Percentiles rank a stretch among this genome's conserved stretches.
phyloP scores from a whole-genome alignment of 2,113 vertebrate genomes.

The Condylura cristata region DNA sequence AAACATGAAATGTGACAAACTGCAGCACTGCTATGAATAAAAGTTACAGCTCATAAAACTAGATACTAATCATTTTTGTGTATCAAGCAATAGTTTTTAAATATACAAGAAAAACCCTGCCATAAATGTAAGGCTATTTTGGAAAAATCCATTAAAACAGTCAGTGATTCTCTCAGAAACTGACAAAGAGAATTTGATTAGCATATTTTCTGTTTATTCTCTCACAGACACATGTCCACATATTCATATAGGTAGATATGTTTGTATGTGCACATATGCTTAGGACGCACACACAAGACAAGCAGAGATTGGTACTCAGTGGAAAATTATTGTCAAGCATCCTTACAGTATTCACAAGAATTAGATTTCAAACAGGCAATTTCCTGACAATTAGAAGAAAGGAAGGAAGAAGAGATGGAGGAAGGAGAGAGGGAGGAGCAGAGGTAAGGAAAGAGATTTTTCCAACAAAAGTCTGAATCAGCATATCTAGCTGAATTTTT shows the following conservation, averaged over 20 bases:
- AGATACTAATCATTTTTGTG: neutral
- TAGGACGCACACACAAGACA: neutral
- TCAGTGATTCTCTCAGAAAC: neutral
- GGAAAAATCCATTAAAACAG: neutral
- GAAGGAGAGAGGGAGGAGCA: neutral
- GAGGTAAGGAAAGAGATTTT: neutral
- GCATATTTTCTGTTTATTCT: neutral
- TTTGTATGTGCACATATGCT: neutral
- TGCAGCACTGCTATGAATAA: neutral
- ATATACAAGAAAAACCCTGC: neutral
- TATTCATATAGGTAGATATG: neutral
- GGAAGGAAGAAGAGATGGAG: neutral
- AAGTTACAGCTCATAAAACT: neutral
- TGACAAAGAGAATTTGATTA: neutral
- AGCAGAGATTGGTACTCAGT: neutral
- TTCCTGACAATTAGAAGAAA: neutral
- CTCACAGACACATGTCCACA: neutral
- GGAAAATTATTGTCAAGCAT: conserved; percentile 24
- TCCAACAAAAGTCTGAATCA: neutral
- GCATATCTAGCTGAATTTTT: neutral
- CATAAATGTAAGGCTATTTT: neutral
- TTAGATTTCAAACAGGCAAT: neutral
- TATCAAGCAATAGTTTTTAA: conserved; percentile 6
- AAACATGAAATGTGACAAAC: neutral
- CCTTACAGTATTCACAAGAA: neutral